phyloP scores from a whole-genome alignment of 2,888 invertebrate species.

The Sesia apiformis region DNA sequence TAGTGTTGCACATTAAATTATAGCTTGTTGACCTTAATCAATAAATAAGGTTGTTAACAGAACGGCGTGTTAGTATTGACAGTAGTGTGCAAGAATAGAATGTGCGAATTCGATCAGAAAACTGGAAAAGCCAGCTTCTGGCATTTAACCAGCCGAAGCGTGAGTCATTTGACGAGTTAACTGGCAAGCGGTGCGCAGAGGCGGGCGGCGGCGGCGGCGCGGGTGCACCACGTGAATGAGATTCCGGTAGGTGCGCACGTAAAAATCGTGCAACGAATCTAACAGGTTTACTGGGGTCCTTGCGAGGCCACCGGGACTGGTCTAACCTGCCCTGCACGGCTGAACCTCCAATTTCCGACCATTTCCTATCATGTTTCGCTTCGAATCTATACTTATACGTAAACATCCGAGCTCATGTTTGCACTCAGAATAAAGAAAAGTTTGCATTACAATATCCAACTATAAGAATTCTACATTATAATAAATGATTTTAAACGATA shows the following conservation, averaged over 20 bases:
- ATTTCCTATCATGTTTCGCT: conserved; percentile 54
- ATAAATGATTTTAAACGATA: not conserved
- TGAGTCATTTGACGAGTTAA: conserved; percentile 73
- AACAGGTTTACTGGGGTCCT: conserved; percentile 74
- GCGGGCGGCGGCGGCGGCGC: conserved; percentile 30
- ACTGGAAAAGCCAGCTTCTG: conserved; percentile 70
- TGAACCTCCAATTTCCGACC: conserved; percentile 68
- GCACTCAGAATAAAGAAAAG: not conserved
- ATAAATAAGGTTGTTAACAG: conserved; percentile 18
- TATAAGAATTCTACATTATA: not conserved
- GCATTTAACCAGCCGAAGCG: conserved; percentile 64
- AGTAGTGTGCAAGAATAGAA: conserved; percentile 39
- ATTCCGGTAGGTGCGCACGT: conserved; percentile 74
- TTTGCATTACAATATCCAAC: too few relatives aligned
- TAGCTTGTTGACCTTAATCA: conserved; percentile 8
- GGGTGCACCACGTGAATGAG: conserved; percentile 67
- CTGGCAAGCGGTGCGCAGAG: conserved; percentile 48
- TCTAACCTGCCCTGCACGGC: conserved; percentile 72
- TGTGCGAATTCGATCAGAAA: conserved; percentile 65
- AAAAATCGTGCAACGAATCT: conserved; percentile 75
- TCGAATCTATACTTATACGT: not conserved
- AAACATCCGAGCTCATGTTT: not conserved
- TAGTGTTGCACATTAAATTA: not conserved
- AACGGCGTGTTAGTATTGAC: conserved; percentile 16
- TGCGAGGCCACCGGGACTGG: conserved; percentile 73